Percentiles rank a stretch among this genome's conserved stretches.
Evolutionary conservation across 2,113 vertebrate genomes (phyloP).

Genomic region (Sclerurus mexicanus): DNA sequence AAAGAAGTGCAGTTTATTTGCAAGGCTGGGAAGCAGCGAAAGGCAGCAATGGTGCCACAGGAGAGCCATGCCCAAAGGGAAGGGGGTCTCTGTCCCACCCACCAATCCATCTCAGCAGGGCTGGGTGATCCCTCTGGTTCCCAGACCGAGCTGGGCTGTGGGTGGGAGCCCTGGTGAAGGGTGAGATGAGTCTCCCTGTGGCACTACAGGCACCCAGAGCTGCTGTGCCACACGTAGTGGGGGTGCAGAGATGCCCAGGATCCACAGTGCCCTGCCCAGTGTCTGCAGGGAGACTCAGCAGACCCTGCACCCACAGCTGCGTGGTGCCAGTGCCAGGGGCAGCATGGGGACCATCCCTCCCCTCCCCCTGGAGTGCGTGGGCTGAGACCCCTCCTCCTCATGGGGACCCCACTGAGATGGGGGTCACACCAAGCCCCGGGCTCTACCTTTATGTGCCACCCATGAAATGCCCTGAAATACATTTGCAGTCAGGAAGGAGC

Average conservation of each 20-base stretch:
- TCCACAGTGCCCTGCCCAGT: rapidly evolving
- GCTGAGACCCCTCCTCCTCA: not conserved
- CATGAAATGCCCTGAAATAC: not conserved
- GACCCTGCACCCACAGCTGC: not conserved
- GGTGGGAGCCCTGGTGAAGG: not conserved
- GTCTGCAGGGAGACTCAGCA: not conserved
- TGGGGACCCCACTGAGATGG: rapidly evolving
- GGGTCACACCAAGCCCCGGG: rapidly evolving
- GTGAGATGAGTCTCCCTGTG: not conserved
- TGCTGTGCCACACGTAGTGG: rapidly evolving
- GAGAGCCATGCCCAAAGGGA: not conserved
- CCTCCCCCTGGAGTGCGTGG: rapidly evolving
- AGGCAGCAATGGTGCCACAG: rapidly evolving
- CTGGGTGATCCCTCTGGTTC: not conserved
- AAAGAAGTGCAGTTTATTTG: not conserved
- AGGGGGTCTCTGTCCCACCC: not conserved
- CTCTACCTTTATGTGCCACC: not conserved
- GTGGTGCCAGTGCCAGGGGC: not conserved
- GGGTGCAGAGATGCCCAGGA: rapidly evolving
- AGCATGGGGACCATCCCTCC: rapidly evolving
- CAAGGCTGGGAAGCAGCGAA: not conserved
- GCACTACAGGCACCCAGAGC: not conserved
- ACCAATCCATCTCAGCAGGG: not conserved
- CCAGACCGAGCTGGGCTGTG: not conserved
- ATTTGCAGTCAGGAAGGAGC: not conserved